These are phyloP conservation scores for Phengaris arion DNA, from an alignment of 2,888 invertebrate species.

Conservation along the genomic window DNA sequence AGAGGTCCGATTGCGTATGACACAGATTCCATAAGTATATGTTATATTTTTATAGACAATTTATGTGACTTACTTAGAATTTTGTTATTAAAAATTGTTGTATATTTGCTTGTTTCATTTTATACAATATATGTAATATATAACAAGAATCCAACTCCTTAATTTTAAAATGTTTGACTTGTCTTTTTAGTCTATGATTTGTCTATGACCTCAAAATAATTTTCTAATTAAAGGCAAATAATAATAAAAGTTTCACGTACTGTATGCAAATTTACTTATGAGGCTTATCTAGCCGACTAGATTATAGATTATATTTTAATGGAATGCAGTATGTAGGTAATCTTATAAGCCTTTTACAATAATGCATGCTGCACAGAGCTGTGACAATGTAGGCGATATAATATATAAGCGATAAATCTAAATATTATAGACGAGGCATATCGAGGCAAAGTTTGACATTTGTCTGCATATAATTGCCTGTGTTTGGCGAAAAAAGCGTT, in stretches of 20 bases:
- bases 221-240: no score
- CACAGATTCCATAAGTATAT: slow-evolving; percentile 33
- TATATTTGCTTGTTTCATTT: slow-evolving; percentile 40
- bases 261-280: not conserved
- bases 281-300: not conserved
- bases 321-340: not conserved
- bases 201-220: not conserved
- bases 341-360: not conserved
- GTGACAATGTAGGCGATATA: not conserved
- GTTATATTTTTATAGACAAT: slow-evolving; percentile 54
- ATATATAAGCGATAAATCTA: no score
- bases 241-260: not conserved
- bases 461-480: no score
- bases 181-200: not conserved
- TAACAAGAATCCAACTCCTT: no score
- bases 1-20: slow-evolving; percentile 2
- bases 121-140: no score
- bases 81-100: slow-evolving; percentile 53
- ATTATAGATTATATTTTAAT: not conserved
- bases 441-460: no score
- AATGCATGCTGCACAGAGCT: not conserved
- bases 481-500: no score
- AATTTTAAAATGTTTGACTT: no score
- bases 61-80: slow-evolving; percentile 55
- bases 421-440: no score